Conservation (phyloP, 2,113 vertebrate species). For the Silurus asotus region DNA sequence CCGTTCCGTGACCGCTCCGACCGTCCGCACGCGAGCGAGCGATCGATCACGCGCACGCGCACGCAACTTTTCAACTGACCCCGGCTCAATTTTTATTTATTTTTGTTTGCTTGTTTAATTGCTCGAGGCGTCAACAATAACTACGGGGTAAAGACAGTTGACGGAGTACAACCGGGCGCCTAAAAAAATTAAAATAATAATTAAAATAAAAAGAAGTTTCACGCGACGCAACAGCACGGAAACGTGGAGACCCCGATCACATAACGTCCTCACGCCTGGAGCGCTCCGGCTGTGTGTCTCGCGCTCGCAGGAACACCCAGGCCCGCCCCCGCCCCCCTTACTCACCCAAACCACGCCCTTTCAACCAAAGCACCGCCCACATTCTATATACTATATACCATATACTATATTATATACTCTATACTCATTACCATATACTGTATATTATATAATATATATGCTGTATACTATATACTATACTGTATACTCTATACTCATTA, state of each 20-base stretch:
- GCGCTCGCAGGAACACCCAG: neutral
- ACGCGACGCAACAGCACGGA: neutral
- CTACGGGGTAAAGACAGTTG: neutral
- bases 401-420: too few species aligned
- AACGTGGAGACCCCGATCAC: neutral
- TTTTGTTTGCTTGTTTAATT: too few species aligned
- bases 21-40: conserved; percentile 20
- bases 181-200: too few species aligned
- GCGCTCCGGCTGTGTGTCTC: neutral
- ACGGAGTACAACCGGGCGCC: too few species aligned
- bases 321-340: neutral
- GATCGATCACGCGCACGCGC: conserved; percentile 3
- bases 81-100: neutral
- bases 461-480: too few species aligned
- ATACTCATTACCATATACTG: too few species aligned
- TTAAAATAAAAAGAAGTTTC: neutral
- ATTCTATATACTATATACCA: too few species aligned
- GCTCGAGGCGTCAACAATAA: neutral
- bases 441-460: too few species aligned
- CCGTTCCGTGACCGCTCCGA: conserved; percentile 62
- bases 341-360: neutral
- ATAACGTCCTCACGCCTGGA: neutral
- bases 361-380: neutral
- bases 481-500: too few species aligned
- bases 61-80: neutral